Evolutionary conservation across 2,888 invertebrate species (phyloP).

Genomic region (Aplocera efformata): DNA sequence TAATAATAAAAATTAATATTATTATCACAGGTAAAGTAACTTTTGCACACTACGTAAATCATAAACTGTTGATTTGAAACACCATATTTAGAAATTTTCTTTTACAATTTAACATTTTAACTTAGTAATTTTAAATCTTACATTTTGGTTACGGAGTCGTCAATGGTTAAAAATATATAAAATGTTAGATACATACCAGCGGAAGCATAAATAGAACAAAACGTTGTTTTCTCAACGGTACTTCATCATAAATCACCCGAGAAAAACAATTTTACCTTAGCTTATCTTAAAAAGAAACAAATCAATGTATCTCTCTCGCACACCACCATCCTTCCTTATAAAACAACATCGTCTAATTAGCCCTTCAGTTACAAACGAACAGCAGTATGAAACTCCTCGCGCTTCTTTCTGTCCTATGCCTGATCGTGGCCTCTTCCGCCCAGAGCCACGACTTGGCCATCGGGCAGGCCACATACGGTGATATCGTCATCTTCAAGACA

Average conservation of each 20-base stretch:
- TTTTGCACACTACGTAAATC: too few relatives aligned
- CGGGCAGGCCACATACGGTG: conserved; percentile 60
- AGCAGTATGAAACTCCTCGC: conserved; percentile 52
- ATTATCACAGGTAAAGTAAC: too few relatives aligned
- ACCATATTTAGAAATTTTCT: too few relatives aligned
- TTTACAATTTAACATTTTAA: too few relatives aligned
- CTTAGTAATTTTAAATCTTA: too few relatives aligned
- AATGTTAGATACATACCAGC: too few relatives aligned
- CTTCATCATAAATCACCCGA: background rate
- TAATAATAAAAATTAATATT: too few relatives aligned
- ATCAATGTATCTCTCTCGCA: conserved; percentile 40
- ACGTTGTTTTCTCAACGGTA: background rate
- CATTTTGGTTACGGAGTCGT: too few relatives aligned
- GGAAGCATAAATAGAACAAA: too few relatives aligned
- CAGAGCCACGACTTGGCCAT: conserved; percentile 63
- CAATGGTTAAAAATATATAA: too few relatives aligned
- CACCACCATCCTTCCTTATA: conserved; percentile 53
- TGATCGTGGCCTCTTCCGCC: conserved; percentile 40
- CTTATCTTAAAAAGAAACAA: conserved; percentile 1
- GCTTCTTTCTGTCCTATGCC: conserved; percentile 42
- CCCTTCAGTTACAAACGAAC: conserved; percentile 63
- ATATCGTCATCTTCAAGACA: conserved; percentile 53
- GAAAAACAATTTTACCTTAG: background rate
- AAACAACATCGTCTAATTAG: conserved; percentile 50
- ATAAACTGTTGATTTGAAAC: too few relatives aligned